phyloP scores from a whole-genome alignment of 2,113 vertebrate species.

The Cynopterus brachyotis region DNA sequence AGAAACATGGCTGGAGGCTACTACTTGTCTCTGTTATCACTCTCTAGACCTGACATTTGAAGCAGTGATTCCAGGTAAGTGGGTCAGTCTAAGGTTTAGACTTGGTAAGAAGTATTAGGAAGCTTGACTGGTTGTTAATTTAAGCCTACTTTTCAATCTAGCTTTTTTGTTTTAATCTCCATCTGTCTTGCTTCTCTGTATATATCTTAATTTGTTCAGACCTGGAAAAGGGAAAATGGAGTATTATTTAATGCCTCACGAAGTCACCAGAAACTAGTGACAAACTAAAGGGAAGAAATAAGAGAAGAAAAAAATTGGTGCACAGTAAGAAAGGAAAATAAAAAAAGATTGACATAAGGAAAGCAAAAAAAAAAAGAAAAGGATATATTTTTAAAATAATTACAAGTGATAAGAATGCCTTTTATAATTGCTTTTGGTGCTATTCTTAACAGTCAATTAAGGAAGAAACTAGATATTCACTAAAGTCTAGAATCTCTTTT shows the following conservation, averaged over 20 bases:
- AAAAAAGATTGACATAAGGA: neutral
- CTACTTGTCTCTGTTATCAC: neutral
- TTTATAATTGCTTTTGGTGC: neutral
- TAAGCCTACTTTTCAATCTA: constrained; percentile 19
- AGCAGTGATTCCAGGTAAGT: constrained; percentile 3
- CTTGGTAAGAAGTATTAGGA: constrained; percentile 22
- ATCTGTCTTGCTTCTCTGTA: neutral
- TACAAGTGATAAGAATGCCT: neutral
- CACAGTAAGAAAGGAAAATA: neutral
- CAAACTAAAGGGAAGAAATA: neutral
- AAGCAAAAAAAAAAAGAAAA: neutral
- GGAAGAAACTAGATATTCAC: neutral
- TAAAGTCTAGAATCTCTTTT: neutral
- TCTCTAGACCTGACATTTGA: neutral
- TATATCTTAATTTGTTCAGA: neutral
- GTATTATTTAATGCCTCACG: neutral
- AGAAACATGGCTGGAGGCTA: neutral
- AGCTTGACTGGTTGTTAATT: neutral
- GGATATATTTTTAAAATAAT: neutral
- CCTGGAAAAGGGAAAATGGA: neutral
- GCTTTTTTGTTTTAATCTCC: constrained; percentile 24
- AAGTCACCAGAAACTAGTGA: neutral
- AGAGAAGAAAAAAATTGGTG: neutral
- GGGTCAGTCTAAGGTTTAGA: neutral
- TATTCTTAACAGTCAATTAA: neutral